Percentiles rank a stretch among this genome's conserved stretches.
phyloP scores from a whole-genome alignment of 2,113 vertebrate genomes.

The Glareola pratincola region DNA sequence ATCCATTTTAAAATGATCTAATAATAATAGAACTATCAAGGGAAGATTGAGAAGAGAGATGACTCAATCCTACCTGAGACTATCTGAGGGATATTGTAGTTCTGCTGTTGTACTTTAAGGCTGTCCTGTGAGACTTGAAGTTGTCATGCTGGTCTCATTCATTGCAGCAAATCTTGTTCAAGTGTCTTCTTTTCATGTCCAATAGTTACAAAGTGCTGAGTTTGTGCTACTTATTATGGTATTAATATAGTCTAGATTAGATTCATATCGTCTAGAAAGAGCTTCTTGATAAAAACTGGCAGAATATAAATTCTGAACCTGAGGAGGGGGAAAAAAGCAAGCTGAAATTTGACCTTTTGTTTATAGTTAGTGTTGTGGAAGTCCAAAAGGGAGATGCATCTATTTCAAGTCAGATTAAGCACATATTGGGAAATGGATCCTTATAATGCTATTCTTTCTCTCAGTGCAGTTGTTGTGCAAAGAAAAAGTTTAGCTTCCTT shows the following conservation, averaged over 20 bases:
- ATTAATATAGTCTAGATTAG: background rate
- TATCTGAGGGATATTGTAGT: background rate
- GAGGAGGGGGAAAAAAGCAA: background rate
- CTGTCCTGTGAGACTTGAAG: background rate
- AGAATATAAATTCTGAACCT: background rate
- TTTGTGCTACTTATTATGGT: background rate
- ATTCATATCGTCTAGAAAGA: background rate
- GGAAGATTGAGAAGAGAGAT: background rate
- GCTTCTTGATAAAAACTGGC: background rate
- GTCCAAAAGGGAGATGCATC: background rate
- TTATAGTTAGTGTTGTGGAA: background rate
- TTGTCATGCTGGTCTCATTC: background rate
- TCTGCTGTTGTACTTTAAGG: background rate
- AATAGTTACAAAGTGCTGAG: background rate
- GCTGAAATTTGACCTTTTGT: background rate
- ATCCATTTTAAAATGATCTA: background rate
- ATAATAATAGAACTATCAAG: background rate
- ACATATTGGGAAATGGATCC: background rate
- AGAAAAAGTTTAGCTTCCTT: background rate
- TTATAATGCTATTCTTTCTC: background rate
- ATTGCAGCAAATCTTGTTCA: background rate
- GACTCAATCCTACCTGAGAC: background rate
- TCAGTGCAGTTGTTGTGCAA: background rate
- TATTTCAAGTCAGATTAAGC: background rate
- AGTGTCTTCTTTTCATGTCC: background rate